These are phyloP conservation scores for Sebastes diaconus DNA, from an alignment of 2,797 vertebrate genomes.

Conservation along the genomic window DNA sequence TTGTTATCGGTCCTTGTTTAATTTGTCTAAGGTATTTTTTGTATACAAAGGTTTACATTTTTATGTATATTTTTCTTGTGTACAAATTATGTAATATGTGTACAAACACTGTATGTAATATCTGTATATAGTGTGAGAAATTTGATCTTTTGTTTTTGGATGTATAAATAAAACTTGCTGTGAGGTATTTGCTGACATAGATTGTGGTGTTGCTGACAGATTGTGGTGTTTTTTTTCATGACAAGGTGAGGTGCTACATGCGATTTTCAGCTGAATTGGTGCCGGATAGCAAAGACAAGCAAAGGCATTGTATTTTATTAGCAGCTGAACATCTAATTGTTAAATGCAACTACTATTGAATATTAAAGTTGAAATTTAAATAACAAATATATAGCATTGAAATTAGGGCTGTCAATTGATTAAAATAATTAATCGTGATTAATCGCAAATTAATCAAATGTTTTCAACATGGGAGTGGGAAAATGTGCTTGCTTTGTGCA, in stretches of 20 bases:
- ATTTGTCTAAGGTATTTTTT: slow-evolving; percentile 99
- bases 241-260: fast-evolving
- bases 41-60: slow-evolving; percentile 99
- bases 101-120: slow-evolving; percentile 99
- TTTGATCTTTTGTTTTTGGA: slow-evolving; percentile 99
- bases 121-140: slow-evolving; percentile 99
- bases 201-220: not conserved
- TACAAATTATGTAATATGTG: slow-evolving; percentile 99
- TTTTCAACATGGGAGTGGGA: too few relatives aligned
- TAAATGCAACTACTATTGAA: not conserved
- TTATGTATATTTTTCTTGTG: slow-evolving; percentile 99
- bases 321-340: not conserved
- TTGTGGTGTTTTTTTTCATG: too few relatives aligned
- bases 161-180: slow-evolving; percentile 99
- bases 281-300: not conserved
- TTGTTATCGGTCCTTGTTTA: slow-evolving; percentile 99
- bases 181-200: slow-evolving; percentile 88
- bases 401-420: not conserved
- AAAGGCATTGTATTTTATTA: not conserved
- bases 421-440: not conserved
- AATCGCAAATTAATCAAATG: too few relatives aligned
- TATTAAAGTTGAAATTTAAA: not conserved
- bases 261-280: not conserved
- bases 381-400: not conserved
- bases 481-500: too few relatives aligned